These are phyloP conservation scores for Halictus ligatus DNA, from an alignment of 2,888 invertebrate species.

Conservation along the genomic window DNA sequence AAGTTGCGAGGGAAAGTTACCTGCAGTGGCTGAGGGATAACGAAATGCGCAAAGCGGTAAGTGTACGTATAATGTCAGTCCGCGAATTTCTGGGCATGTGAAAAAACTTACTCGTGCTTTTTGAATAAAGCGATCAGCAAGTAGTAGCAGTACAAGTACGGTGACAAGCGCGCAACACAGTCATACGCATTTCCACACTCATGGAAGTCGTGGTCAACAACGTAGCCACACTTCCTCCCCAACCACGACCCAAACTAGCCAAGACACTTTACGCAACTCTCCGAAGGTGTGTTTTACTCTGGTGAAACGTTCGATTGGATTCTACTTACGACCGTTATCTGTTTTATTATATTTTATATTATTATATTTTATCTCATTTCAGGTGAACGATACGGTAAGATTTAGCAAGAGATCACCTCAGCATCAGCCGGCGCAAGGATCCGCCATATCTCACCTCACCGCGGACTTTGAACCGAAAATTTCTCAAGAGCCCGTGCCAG, in stretches of 20 bases:
- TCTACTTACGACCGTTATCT: background rate
- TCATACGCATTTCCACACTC: conserved; percentile 79
- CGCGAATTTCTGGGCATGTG: background rate
- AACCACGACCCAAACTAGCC: conserved; percentile 77
- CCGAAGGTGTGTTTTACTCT: conserved; percentile 74
- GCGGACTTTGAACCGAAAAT: conserved; percentile 73
- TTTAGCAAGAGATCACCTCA: conserved; percentile 79
- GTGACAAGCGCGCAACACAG: conserved; percentile 81
- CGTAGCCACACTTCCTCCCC: conserved; percentile 79
- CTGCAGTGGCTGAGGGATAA: conserved; percentile 91
- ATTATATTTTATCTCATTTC: too few relatives aligned
- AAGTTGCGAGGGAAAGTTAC: conserved; percentile 94
- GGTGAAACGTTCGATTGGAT: background rate
- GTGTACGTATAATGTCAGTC: conserved; percentile 53
- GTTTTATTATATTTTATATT: too few relatives aligned
- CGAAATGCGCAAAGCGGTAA: conserved; percentile 86
- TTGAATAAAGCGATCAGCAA: conserved; percentile 77
- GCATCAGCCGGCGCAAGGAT: conserved; percentile 76
- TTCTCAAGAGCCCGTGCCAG: conserved; percentile 79
- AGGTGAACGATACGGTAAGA: conserved; percentile 77
- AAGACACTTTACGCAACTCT: conserved; percentile 79
- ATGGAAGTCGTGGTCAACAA: conserved; percentile 78
- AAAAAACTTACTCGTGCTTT: conserved; percentile 35
- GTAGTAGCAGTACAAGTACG: conserved; percentile 81
- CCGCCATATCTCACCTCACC: conserved; percentile 69